Evolutionary conservation across 2,888 invertebrate species (phyloP).

Genomic region (Eristalinus sepulchralis): DNA sequence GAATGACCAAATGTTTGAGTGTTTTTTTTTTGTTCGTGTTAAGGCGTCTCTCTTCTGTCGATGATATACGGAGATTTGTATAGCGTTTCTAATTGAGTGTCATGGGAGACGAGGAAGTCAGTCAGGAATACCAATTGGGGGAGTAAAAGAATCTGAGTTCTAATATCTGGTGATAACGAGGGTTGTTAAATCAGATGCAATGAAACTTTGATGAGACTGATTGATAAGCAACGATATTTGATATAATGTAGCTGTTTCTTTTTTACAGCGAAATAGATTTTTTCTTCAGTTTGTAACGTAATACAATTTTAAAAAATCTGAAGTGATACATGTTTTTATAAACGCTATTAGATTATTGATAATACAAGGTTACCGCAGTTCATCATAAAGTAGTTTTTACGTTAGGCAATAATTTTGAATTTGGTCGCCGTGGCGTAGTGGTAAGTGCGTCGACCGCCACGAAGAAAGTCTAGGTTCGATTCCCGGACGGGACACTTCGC

Average conservation of each 20-base stretch:
- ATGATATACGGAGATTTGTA: background rate
- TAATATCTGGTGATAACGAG: background rate
- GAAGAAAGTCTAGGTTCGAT: too few relatives aligned
- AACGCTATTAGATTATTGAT: too few relatives aligned
- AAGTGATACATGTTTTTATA: too few relatives aligned
- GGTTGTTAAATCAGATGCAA: background rate
- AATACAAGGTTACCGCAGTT: too few relatives aligned
- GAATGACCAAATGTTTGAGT: slow-evolving; percentile 47
- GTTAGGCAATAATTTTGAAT: too few relatives aligned
- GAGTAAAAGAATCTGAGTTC: background rate
- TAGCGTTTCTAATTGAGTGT: slow-evolving; percentile 40
- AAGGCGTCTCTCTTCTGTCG: background rate
- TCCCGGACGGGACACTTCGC: too few relatives aligned
- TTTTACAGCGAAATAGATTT: background rate
- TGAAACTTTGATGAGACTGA: background rate
- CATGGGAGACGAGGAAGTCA: slow-evolving; percentile 11
- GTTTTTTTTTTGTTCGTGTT: background rate
- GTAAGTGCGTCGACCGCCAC: too few relatives aligned
- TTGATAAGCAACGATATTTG: background rate
- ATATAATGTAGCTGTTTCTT: background rate
- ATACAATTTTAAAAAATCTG: background rate
- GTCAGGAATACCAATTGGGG: background rate
- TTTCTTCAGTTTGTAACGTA: background rate
- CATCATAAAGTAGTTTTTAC: too few relatives aligned
- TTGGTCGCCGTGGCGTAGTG: too few relatives aligned